Percentiles rank a stretch among this genome's conserved stretches.
Evolutionary conservation across 2,888 invertebrate genomes (phyloP).

Genomic region (Pecten maximus): DNA sequence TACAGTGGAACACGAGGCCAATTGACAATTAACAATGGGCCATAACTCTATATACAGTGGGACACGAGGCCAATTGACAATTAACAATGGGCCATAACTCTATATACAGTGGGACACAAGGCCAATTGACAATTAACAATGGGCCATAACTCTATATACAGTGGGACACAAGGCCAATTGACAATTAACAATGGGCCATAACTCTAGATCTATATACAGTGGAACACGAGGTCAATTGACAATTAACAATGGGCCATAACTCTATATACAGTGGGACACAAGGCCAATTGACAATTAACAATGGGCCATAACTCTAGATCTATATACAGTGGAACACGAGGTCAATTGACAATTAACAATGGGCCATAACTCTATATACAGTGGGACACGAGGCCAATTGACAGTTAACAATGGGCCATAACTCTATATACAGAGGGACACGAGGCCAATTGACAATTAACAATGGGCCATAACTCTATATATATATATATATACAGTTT

Average conservation of each 20-base stretch:
- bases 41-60: neutral
- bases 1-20: neutral
- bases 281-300: too few species aligned
- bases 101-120: neutral
- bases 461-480: too few species aligned
- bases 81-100: neutral
- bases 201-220: too few species aligned
- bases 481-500: too few species aligned
- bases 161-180: neutral
- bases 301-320: neutral
- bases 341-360: too few species aligned
- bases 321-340: neutral
- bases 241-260: too few species aligned
- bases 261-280: too few species aligned
- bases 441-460: too few species aligned
- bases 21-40: neutral
- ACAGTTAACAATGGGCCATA: too few species aligned
- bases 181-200: too few species aligned
- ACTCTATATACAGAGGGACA: too few species aligned
- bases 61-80: neutral
- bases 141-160: neutral
- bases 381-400: neutral
- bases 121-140: neutral
- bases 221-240: too few species aligned
- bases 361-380: neutral